Conservation (phyloP, 2,113 vertebrate genomes). For the Oryzias celebensis region DNA sequence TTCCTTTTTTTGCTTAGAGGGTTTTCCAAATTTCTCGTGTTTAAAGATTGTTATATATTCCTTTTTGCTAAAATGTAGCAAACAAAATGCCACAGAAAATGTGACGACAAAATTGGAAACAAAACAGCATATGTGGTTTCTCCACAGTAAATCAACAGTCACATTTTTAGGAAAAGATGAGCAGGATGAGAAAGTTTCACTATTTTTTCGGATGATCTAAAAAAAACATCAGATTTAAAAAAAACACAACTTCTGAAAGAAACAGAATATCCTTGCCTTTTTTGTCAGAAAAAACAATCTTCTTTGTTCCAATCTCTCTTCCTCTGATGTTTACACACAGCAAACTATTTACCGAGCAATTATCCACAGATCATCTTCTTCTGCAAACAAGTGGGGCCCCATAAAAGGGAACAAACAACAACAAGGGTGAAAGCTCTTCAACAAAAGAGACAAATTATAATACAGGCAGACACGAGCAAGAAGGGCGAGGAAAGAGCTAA, state of each 20-base stretch:
- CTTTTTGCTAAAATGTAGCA: no score
- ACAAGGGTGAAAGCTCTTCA: conserved; percentile 62
- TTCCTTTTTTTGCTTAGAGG: no score
- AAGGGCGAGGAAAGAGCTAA: conserved; percentile 29
- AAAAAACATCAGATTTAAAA: background rate
- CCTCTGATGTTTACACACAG: conserved; percentile 67
- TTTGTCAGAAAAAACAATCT: conserved; percentile 55
- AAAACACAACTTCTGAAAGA: conserved; percentile 19
- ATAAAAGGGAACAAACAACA: conserved; percentile 62
- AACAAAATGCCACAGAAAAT: no score
- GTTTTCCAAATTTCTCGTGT: no score
- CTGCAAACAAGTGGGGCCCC: conserved; percentile 54
- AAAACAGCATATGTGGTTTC: no score
- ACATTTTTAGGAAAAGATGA: no score
- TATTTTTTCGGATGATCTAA: no score
- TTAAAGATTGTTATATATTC: no score
- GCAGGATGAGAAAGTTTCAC: no score
- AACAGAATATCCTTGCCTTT: conserved; percentile 27
- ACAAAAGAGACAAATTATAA: conserved; percentile 59
- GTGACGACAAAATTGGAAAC: no score
- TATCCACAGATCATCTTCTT: conserved; percentile 69
- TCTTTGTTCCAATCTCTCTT: conserved; percentile 52
- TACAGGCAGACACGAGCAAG: conserved; percentile 48
- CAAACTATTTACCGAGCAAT: conserved; percentile 78
- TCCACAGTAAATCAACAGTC: no score